Evolutionary conservation across 2,888 invertebrate genomes (phyloP), one percentile per base, ranked within the genome.

Genomic region (Saturnia pavonia): DNA sequence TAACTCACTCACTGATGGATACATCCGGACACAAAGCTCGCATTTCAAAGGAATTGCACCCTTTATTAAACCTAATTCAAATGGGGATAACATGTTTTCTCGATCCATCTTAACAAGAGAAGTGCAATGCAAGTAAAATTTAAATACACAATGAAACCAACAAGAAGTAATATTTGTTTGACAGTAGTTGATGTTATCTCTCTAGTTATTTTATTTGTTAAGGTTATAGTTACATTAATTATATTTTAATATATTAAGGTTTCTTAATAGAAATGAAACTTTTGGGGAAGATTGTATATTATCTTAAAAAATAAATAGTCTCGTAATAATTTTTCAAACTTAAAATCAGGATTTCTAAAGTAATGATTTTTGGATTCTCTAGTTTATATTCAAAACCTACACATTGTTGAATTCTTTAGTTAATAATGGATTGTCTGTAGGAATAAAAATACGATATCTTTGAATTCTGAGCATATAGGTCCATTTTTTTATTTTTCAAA

Each of bases 1-100:
- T 87, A 88, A 84, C 83, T 74, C 74, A 77, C 82, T 74, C 74
- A 78, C 82, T 84, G 85, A 89, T 83, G 80, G 82, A 85, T 84
- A 83, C 78, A 79, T 70, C 66, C 67, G 43, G 67, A 70, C 70
- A 54, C 40, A 65, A 54, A 48, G 70, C 54, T 70, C 54, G 57
- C 43, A 66, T 66, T 70, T 40, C 70, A 67, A 70, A 66, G 66
- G 67, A 67, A 67, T 70, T 40, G 42, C 66, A 70, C 51, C 70
- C 66, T 54, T 67, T 70, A 66, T 66, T 70, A 25, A 54, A 43
- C 42, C 54, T 70, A 66, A 67, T 69, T 45, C 57, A 27, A 60
- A 27, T 27, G 57, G 57, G 27, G 57, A 60, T 60, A 60, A 27
- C 27, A 27, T 27, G 27, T 60, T 60, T 60, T 60, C 25, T 25